A percentile compares a stretch with the other conserved stretches of the same genome.
Conservation (phyloP, 2,888 invertebrate species). For the Eupithecia subfuscata region DNA sequence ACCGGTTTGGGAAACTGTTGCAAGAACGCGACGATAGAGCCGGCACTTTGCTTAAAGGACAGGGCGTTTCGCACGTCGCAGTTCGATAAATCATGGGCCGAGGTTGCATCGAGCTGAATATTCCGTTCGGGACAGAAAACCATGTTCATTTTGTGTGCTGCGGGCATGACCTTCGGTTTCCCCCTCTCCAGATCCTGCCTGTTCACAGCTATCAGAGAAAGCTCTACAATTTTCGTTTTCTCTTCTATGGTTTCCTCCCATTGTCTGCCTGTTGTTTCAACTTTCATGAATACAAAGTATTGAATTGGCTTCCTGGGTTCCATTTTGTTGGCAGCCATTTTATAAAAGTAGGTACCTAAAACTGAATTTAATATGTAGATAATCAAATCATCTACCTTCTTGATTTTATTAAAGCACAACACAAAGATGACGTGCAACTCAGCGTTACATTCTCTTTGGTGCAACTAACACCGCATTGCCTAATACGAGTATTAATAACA, state of each 20-base stretch:
- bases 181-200: conserved; percentile 15
- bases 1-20: conserved; percentile 23
- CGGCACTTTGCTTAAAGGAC: conserved; percentile 12
- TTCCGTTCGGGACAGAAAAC: conserved; percentile 11
- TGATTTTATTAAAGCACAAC: neutral
- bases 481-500: no score
- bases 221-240: conserved; percentile 23
- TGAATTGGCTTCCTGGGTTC: conserved; percentile 14
- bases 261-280: conserved; percentile 20
- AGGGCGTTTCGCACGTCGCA: conserved; percentile 12
- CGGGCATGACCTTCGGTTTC: conserved; percentile 5
- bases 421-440: neutral
- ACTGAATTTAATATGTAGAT: neutral
- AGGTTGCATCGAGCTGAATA: conserved; percentile 14
- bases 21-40: conserved; percentile 5
- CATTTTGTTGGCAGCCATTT: conserved; percentile 16
- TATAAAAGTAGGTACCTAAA: neutral
- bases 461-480: no score
- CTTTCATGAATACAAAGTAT: conserved; percentile 27
- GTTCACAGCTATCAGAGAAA: conserved; percentile 21
- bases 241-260: conserved; percentile 8
- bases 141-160: conserved; percentile 17
- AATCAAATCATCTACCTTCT: no score
- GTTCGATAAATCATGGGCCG: conserved; percentile 6
- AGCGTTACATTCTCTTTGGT: no score